Base-by-base conservation (phyloP, 2,797 vertebrate genomes). In the Pseudochaenichthys georgianus region DNA sequence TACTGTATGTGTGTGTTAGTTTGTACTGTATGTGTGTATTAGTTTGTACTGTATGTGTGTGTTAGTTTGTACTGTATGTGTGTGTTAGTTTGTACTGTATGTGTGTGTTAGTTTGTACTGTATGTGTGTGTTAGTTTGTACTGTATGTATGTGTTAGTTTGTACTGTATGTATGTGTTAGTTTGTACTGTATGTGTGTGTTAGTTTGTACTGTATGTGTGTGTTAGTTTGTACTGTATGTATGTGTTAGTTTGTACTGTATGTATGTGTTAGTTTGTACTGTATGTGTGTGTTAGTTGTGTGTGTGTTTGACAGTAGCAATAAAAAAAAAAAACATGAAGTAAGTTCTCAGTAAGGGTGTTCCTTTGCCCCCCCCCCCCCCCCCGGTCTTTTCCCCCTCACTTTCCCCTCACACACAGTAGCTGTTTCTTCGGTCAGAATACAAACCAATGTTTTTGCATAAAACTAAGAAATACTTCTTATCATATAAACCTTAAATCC, bases 291-390 rank as follows among this genome's bases (percentile, higher is more conserved):
- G 19, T 13, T n/a, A 68, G 51, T 81, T 3, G 61, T 68, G 72
- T 69, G 67, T 52, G 61, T 52, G 28, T 68, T 23, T 63, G 68
- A 77, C 62, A 68, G 62, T 58, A 70, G 72, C 64, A 62, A 65
- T 76, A 38, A 38, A 70, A 70, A 81, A 80, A 75, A 79, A 70
- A 75, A 79, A 70, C 17, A 78, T 75, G n/a, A 84, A 84, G 78
- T 54, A 70, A 70, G 60, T 79, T 81, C 74, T 67, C 70, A 77
- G 54, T 2, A 46, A 81, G n/a, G 66, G 15, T 31, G 64, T 47
- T 61, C 31, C 50, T 53, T 68, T 31, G 17, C 23, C 45, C 68
- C 23, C 3, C 21, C 3, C 23, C 38, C 31, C 41, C 10, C 47
- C 23, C 28, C 50, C 72, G 42, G 41, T 13, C 74, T 63, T 70